Conservation (phyloP, 2,797 vertebrate species). For the Mus minutoides region DNA sequence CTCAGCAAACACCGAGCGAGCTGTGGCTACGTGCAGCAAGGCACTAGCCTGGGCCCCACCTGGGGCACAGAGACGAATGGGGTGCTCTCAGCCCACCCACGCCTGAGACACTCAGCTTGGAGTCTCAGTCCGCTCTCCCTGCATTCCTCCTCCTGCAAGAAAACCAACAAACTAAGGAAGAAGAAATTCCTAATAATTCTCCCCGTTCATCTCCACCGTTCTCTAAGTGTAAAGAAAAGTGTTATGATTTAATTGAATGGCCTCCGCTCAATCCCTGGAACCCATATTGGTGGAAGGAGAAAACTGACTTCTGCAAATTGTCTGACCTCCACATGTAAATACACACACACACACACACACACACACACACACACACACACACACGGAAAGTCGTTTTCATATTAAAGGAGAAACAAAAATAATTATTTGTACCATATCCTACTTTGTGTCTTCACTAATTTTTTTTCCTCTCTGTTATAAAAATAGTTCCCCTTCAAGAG, state of each 20-base stretch:
- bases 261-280: background rate
- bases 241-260: constrained; percentile 15
- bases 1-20: constrained; percentile 55
- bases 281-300: background rate
- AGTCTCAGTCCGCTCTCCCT: background rate
- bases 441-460: background rate
- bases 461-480: constrained; percentile 16
- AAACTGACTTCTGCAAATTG: background rate
- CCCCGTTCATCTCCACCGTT: background rate
- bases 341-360: background rate
- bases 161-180: background rate
- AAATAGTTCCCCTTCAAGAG: constrained; percentile 11
- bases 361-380: background rate
- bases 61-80: constrained; percentile 27
- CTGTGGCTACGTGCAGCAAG: constrained; percentile 60
- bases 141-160: too few species aligned
- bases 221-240: constrained; percentile 27
- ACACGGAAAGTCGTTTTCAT: background rate
- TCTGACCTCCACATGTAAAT: background rate
- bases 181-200: background rate
- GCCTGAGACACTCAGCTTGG: background rate
- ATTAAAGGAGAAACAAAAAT: background rate
- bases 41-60: constrained; percentile 12
- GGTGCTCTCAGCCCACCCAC: background rate
- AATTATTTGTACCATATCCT: background rate